phyloP scores from a whole-genome alignment of 1,140 invertebrate species.

The Brachionus sp. region DNA sequence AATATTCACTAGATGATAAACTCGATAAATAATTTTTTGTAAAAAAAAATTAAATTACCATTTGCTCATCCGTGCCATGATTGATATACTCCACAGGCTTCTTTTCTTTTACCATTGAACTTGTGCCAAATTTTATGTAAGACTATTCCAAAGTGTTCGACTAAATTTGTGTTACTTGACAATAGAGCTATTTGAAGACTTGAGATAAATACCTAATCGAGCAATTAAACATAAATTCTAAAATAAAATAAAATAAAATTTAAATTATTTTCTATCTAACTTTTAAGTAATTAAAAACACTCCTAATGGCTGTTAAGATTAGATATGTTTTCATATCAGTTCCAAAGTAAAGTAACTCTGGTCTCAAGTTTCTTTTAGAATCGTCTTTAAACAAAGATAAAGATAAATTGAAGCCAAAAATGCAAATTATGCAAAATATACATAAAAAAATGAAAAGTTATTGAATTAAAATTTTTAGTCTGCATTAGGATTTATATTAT shows the following conservation, averaged over 20 bases:
- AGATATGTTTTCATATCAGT: conserved; percentile 31
- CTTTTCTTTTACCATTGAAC: conserved; percentile 44
- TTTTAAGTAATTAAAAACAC: conserved; percentile 1
- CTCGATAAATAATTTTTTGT: background rate
- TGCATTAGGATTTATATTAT: background rate
- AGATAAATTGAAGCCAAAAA: conserved; percentile 8
- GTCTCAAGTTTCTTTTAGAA: conserved; percentile 23
- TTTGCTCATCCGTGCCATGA: conserved; percentile 46
- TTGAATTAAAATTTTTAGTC: background rate
- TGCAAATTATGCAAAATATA: conserved; percentile 31
- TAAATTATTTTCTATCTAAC: background rate
- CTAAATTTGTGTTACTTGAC: background rate
- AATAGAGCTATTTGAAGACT: conserved; percentile 12
- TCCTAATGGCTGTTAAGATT: conserved; percentile 1
- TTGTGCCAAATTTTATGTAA: background rate
- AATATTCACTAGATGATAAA: background rate
- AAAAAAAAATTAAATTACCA: background rate
- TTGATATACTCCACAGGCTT: conserved; percentile 41
- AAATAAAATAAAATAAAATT: background rate
- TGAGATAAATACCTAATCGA: conserved; percentile 24
- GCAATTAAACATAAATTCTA: conserved; percentile 30
- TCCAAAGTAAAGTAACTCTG: background rate
- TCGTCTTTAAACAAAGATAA: conserved; percentile 15
- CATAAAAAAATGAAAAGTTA: background rate
- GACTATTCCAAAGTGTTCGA: background rate